A percentile compares a stretch with the other conserved stretches of the same genome.
Conservation (phyloP, 1,140 invertebrate genomes). For the Anastrepha ludens region DNA sequence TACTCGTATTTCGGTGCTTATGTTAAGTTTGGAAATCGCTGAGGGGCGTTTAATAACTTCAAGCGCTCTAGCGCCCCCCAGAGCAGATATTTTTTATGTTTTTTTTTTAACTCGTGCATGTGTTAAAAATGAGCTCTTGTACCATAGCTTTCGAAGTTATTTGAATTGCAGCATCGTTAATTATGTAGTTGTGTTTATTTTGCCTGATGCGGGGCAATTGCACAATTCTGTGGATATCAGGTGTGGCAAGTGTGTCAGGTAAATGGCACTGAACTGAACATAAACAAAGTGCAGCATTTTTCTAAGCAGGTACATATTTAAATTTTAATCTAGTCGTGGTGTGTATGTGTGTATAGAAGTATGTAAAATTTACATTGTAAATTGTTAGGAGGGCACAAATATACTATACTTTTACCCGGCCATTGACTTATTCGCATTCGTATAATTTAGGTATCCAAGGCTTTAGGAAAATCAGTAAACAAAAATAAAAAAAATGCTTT, state of each 20-base stretch:
- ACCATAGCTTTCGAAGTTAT: neutral
- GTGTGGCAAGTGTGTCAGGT: constrained; percentile 46
- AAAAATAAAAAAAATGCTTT: too few relatives aligned
- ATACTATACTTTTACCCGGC: neutral
- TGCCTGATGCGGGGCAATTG: constrained; percentile 27
- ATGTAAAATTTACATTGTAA: too few relatives aligned
- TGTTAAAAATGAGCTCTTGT: neutral
- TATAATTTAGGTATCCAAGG: too few relatives aligned
- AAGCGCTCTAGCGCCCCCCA: constrained; percentile 32
- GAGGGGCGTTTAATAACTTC: constrained; percentile 48
- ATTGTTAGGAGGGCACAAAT: neutral
- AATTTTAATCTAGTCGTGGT: neutral
- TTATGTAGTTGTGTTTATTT: neutral
- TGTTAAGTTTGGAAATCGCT: constrained; percentile 22
- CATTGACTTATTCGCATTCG: neutral
- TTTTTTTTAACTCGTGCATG: neutral
- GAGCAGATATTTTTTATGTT: neutral
- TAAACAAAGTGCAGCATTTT: constrained; percentile 18
- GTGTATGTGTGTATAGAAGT: too few relatives aligned
- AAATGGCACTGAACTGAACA: constrained; percentile 1
- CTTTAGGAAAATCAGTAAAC: too few relatives aligned
- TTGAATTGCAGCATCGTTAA: constrained; percentile 15
- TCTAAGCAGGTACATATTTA: neutral
- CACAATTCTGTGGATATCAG: constrained; percentile 6
- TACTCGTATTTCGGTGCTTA: neutral